Conservation (phyloP, 2,888 invertebrate species). For the Parnassius mnemosyne region DNA sequence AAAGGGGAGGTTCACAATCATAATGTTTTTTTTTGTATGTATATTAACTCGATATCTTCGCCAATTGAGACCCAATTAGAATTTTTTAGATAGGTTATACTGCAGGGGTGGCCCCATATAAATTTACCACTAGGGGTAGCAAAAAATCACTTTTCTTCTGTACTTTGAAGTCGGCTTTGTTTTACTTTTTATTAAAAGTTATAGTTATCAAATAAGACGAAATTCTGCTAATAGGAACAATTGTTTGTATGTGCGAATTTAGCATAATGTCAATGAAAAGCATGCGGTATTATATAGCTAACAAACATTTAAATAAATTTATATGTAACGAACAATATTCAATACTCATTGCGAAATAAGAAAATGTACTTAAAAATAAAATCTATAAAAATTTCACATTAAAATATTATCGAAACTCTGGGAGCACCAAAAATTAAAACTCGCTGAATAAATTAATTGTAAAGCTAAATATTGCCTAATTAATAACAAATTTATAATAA, state of each 20-base stretch:
- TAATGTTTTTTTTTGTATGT: too few relatives aligned
- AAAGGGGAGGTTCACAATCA: too few relatives aligned
- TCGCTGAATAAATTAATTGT: slow-evolving; percentile 38
- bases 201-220: neutral
- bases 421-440: slow-evolving; percentile 40
- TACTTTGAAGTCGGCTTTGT: too few relatives aligned
- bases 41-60: too few relatives aligned
- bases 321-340: slow-evolving; percentile 29
- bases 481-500: slow-evolving; percentile 3
- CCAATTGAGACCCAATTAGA: too few relatives aligned
- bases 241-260: slow-evolving; percentile 28
- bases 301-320: slow-evolving; percentile 30
- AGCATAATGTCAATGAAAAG: slow-evolving; percentile 29
- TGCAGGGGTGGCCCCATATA: too few relatives aligned
- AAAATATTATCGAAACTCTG: slow-evolving; percentile 34
- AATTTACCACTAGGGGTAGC: too few relatives aligned
- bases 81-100: too few relatives aligned
- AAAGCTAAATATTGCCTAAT: slow-evolving; percentile 30
- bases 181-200: too few relatives aligned
- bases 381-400: slow-evolving; percentile 22
- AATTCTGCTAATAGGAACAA: slow-evolving; percentile 33
- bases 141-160: too few relatives aligned
- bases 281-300: slow-evolving; percentile 20
- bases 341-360: slow-evolving; percentile 28
- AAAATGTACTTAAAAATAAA: slow-evolving; percentile 31